Conservation (phyloP, 1,140 invertebrate genomes). For the Drosophila sechellia region DNA sequence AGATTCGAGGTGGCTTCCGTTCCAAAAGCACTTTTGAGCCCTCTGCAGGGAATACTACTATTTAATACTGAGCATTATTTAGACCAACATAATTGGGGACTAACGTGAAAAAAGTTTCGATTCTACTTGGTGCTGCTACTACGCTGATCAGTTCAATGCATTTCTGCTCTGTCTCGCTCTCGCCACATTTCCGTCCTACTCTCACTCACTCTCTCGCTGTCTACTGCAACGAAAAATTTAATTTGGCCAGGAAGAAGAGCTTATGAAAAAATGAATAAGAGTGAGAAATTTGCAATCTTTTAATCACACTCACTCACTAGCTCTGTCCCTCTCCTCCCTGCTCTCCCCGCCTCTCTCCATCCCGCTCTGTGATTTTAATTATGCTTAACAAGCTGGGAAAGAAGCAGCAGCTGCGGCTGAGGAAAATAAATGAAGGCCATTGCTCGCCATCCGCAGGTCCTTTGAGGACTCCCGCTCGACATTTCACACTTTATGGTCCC, state of each 20-base stretch:
- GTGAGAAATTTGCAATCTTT: constrained; percentile 35
- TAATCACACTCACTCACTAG: constrained; percentile 32
- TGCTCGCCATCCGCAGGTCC: constrained; percentile 1
- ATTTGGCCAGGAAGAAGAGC: constrained; percentile 28
- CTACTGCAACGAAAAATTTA: constrained; percentile 33
- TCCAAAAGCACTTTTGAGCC: background rate
- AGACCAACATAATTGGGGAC: too few species aligned
- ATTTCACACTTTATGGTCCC: constrained; percentile 11
- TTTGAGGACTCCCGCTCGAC: background rate
- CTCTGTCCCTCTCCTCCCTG: background rate
- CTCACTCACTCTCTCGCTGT: background rate
- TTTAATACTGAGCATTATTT: too few species aligned
- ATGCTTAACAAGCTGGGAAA: constrained; percentile 36
- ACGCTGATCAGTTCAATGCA: constrained; percentile 3
- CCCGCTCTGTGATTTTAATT: constrained; percentile 57
- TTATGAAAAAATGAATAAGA: background rate
- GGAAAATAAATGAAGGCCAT: constrained; percentile 40
- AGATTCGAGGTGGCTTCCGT: background rate
- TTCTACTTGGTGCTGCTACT: too few species aligned
- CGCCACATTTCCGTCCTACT: background rate
- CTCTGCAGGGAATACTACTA: too few species aligned
- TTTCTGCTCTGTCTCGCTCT: constrained; percentile 12
- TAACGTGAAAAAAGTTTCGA: too few species aligned
- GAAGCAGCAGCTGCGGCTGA: constrained; percentile 21
- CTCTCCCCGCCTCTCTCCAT: background rate